These are phyloP conservation scores for Dendroctonus valens DNA, from an alignment of 1,140 invertebrate genomes.

Conservation along the genomic window DNA sequence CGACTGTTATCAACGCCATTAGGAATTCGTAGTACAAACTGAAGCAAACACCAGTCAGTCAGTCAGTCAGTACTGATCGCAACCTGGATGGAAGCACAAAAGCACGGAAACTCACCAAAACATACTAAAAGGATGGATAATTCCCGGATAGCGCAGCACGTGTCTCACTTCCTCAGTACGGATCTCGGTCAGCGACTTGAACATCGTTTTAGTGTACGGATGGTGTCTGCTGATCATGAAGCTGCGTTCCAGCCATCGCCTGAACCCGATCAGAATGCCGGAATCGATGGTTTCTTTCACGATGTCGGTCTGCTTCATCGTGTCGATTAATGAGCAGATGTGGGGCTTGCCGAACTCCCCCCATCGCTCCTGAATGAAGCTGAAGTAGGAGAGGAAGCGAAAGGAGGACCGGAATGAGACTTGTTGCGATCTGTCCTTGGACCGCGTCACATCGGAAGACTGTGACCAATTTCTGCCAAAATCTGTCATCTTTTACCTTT, in stretches of 20 bases:
- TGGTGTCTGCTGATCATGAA: conserved; percentile 33
- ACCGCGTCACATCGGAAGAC: too few species aligned
- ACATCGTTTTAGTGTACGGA: conserved; percentile 26
- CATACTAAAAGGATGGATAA: conserved; percentile 35
- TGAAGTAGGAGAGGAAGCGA: too few species aligned
- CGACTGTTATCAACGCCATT: too few species aligned
- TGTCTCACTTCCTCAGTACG: conserved; percentile 33
- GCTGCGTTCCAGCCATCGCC: conserved; percentile 21
- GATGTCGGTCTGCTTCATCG: conserved; percentile 4
- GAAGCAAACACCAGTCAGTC: too few species aligned
- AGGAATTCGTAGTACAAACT: too few species aligned
- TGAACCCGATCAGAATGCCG: conserved; percentile 31
- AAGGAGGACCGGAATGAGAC: too few species aligned
- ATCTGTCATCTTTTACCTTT: too few species aligned
- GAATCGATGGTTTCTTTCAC: conserved; percentile 31
- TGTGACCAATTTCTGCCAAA: too few species aligned
- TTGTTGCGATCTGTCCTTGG: too few species aligned
- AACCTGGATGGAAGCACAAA: too few species aligned
- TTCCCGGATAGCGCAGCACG: conserved; percentile 8
- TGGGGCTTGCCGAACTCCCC: background rate
- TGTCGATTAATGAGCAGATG: conserved; percentile 5
- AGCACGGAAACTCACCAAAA: conserved; percentile 4
- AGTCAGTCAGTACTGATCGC: too few species aligned
- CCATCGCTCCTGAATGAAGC: too few species aligned
- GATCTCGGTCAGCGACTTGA: conserved; percentile 34